Evolutionary conservation across 2,113 vertebrate species (phyloP).

Genomic region (Octodon degus): DNA sequence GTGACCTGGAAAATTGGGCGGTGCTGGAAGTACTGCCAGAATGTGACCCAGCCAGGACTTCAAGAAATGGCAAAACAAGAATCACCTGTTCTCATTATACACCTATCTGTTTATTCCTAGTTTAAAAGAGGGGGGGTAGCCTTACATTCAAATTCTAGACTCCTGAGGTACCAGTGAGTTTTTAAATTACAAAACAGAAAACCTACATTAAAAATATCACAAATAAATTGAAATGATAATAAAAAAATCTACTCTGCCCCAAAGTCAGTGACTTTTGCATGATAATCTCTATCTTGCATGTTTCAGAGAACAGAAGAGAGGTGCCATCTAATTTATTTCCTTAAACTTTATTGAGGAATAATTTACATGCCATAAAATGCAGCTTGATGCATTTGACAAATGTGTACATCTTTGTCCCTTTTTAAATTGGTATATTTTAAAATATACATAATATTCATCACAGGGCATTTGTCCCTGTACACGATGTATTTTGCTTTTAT

Average conservation of each 20-base stretch:
- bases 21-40: not conserved
- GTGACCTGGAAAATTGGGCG: not conserved
- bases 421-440: not conserved
- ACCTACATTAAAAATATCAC: not conserved
- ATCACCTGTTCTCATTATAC: not conserved
- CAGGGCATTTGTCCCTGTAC: not conserved
- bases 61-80: not conserved
- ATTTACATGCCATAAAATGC: constrained; percentile 38
- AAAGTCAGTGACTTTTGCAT: not conserved
- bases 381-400: not conserved
- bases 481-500: not conserved
- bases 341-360: constrained; percentile 32
- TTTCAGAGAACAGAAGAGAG: constrained; percentile 40
- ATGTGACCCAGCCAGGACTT: not conserved
- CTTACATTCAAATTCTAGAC: not conserved
- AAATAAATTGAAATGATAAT: not conserved
- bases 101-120: constrained; percentile 19
- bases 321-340: not conserved
- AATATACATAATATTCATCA: not conserved
- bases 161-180: constrained; percentile 3
- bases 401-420: not conserved
- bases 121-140: not conserved
- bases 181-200: constrained; percentile 22
- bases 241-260: not conserved
- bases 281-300: not conserved